Base-by-base conservation (phyloP, 2,888 invertebrate genomes). In the Perdita meconis region DNA sequence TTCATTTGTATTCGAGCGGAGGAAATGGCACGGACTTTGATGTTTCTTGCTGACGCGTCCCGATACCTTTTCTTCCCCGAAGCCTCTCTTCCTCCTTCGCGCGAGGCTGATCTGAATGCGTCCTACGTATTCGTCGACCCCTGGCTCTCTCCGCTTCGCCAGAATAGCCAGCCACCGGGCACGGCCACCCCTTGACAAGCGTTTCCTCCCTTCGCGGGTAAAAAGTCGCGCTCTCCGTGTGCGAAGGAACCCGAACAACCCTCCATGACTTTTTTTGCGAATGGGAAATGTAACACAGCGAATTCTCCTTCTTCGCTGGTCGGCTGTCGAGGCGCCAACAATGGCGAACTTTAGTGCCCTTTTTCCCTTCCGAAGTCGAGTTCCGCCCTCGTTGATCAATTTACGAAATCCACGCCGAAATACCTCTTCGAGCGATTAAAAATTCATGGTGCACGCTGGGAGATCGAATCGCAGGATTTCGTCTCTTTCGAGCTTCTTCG, bases 31-130 rank as follows among this genome's bases (percentile, higher is more conserved):
- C 79, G 84, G 76, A 83, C 88, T 89, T 89, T 90, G 90, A 90
- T 89, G 87, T 87, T 86, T 84, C 83, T 75, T 86, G 88, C 88
- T 89, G 88, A 90, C 88, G 86, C 87, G 84, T 78, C 83, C 73
- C 70, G 80, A 83, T 82, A 85, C 84, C 86, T 87, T 86, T 80
- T 78, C 78, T 73, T 47, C 19, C 44, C 19, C 16, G 16, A 67
- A 68, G 72, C 70, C 50, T 34, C 60, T 66, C 60, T 47, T 47
- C 51, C 60, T 66, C 53, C 67, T 66, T 66, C 73, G 50, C 42
- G 69, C n/a, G 53, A 69, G 75, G 76, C 86, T 88, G 87, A 89
- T 90, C 90, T 90, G 89, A 90, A 91, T 90, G 88, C 90, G 87
- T 89, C 86, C 86, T 81, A 83, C 88, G 90, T 91, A 89, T 87